Base-by-base conservation (phyloP, 2,797 vertebrate species). In the Glyptemys insculpta region DNA sequence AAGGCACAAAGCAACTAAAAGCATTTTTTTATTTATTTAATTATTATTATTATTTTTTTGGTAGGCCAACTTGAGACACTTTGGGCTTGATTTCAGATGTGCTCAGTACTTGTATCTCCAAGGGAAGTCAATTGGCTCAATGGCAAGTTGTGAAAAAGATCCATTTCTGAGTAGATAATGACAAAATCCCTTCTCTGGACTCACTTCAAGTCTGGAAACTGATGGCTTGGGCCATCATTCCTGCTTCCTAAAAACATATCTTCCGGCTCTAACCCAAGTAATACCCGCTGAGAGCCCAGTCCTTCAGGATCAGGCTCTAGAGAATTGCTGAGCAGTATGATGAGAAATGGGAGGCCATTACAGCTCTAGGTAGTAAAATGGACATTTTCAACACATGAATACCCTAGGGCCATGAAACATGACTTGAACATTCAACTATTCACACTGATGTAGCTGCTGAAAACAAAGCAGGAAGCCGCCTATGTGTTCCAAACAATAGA, bases 211-310 rank as follows among this genome's bases (percentile, higher is more conserved):
- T 83, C 44, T 86, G 34, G 41, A 86, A 92, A 59, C 5, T 68
- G 92, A 76, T 49, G 52, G 2, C 0, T 8, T 82, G 54, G 86
- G 93, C 29, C 49, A 52, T 79, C 54, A 94, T 81, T 74, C 79
- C 49, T 95, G 79, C 18, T 74, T 74, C 41, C 44, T n/a, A 84
- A 96, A 92, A 53, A 44, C 16, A 81, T n/a, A 81, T 76, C 34
- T 90, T 95, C 91, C 59, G 86, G 54, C 92, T 95, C 52, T 85
- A 95, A 90, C 52, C 88, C 37, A 8, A 82, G 31, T 86, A 91
- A 90, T 92, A 92, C 34, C 19, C 85, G 23, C 81, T 91, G 86
- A 87, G 86, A 92, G 47, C 6, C 68, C 87, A 29, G 92, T 89
- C 92, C 76, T 89, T 91, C 92, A 93, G 27, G 29, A 59, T 59